phyloP scores from a whole-genome alignment of 92 coral and sea anemone species.

The Plumapathes pennacea region DNA sequence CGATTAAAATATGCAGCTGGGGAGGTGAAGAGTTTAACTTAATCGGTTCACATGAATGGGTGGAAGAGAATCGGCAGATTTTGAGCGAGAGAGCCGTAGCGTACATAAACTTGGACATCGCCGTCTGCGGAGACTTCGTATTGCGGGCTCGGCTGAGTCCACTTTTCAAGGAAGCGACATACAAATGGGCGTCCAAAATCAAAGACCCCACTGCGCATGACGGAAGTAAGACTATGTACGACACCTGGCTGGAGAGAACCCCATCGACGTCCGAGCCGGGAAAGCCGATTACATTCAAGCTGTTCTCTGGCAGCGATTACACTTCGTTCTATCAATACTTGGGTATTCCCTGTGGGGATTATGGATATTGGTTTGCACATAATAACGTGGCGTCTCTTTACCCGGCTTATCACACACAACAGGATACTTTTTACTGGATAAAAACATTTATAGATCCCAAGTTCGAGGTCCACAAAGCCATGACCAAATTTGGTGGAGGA shows the following conservation, averaged over 20 bases:
- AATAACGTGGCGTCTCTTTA: slow-evolving; percentile 44
- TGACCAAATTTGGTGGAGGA: slow-evolving; percentile 82
- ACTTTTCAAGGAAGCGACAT: slow-evolving; percentile 68
- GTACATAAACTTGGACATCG: slow-evolving; percentile 86
- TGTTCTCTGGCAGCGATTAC: slow-evolving; percentile 85
- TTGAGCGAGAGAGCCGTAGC: slow-evolving; percentile 83
- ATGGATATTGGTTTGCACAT: slow-evolving; percentile 82
- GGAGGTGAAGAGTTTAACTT: slow-evolving; percentile 95
- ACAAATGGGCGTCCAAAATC: slow-evolving; percentile 65
- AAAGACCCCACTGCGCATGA: slow-evolving; percentile 59
- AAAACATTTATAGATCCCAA: slow-evolving; percentile 75
- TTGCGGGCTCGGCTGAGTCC: slow-evolving; percentile 85
- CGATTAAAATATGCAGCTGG: slow-evolving; percentile 96
- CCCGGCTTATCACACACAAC: slow-evolving; percentile 89
- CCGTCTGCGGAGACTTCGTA: slow-evolving; percentile 85
- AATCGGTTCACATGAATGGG: slow-evolving; percentile 97
- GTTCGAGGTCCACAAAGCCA: slow-evolving; percentile 73
- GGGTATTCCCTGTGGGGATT: slow-evolving; percentile 88
- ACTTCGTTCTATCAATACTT: slow-evolving; percentile 84
- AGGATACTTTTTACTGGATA: slow-evolving; percentile 89
- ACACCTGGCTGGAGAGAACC: slow-evolving; percentile 65
- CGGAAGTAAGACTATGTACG: slow-evolving; percentile 56
- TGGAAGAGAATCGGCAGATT: slow-evolving; percentile 78
- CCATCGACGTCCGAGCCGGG: slow-evolving; percentile 43
- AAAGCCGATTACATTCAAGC: slow-evolving; percentile 63